Evolutionary conservation across 2,113 vertebrate species (phyloP).

Genomic region (Dasyprocta punctata): DNA sequence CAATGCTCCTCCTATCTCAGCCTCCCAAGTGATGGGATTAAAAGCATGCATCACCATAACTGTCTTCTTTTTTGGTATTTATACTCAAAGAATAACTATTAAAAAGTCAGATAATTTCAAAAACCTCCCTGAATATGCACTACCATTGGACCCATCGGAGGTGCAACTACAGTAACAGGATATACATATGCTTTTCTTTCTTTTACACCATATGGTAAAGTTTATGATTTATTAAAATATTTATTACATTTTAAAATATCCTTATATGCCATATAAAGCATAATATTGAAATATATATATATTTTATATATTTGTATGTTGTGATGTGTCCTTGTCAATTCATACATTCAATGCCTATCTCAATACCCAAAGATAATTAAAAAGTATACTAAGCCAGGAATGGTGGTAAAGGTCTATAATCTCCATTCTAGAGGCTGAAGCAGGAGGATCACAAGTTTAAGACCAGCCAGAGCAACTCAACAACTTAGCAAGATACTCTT

Average conservation of each 20-base stretch:
- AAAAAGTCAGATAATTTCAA: constrained; percentile 8
- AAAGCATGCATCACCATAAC: too few relatives aligned
- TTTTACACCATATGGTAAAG: not conserved
- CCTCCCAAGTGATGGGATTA: too few relatives aligned
- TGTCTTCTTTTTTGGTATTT: too few relatives aligned
- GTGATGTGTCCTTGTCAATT: not conserved
- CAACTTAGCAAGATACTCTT: not conserved
- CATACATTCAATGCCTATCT: not conserved
- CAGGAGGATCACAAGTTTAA: not conserved
- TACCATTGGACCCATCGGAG: not conserved
- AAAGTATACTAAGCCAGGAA: not conserved
- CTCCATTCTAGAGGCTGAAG: not conserved
- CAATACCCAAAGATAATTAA: not conserved
- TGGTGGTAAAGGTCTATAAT: not conserved
- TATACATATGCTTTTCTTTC: not conserved
- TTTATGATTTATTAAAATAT: constrained; percentile 8
- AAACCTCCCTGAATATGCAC: not conserved
- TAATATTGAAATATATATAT: not conserved
- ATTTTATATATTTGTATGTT: not conserved
- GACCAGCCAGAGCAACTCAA: not conserved
- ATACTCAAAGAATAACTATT: not conserved
- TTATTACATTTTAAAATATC: not conserved
- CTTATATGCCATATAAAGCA: not conserved
- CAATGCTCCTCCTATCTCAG: too few relatives aligned
- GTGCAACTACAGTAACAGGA: not conserved